These are phyloP conservation scores for Athalia rosae DNA, from an alignment of 2,888 invertebrate species.

Conservation along the genomic window DNA sequence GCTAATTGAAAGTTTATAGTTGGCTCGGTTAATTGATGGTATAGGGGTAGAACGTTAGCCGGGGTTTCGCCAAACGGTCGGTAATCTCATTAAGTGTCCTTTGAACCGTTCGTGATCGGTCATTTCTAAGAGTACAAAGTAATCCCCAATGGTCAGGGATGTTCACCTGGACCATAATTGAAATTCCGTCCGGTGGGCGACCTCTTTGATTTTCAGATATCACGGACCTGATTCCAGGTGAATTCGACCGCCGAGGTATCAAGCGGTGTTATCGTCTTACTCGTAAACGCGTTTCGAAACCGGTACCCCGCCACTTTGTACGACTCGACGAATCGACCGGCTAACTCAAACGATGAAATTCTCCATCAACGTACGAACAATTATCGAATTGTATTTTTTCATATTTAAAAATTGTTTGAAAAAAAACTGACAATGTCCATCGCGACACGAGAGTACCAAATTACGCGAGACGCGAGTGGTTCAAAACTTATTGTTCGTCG, in stretches of 20 bases:
- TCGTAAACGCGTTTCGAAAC: too few relatives aligned
- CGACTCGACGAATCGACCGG: too few relatives aligned
- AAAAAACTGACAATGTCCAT: too few relatives aligned
- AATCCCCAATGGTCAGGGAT: conserved; percentile 21
- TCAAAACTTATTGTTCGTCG: too few relatives aligned
- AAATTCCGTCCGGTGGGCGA: conserved; percentile 7
- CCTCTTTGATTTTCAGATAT: not conserved
- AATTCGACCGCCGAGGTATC: not conserved
- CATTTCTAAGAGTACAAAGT: conserved; percentile 25
- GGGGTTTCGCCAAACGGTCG: conserved; percentile 18
- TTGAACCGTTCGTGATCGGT: conserved; percentile 29
- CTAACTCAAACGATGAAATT: too few relatives aligned
- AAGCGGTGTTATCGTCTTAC: not conserved
- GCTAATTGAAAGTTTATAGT: conserved; percentile 31
- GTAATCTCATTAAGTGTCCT: conserved; percentile 35
- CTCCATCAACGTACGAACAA: too few relatives aligned
- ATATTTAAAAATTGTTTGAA: too few relatives aligned
- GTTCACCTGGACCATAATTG: not conserved
- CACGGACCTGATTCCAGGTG: conserved; percentile 1
- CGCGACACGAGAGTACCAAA: too few relatives aligned
- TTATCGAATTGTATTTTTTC: too few relatives aligned
- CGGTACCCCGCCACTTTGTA: too few relatives aligned
- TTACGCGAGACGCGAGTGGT: too few relatives aligned
- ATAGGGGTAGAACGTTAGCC: conserved; percentile 7
- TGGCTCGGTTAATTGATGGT: conserved; percentile 29